These are phyloP conservation scores for Danio albolineatus DNA, from an alignment of 2,797 vertebrate species.

Conservation along the genomic window DNA sequence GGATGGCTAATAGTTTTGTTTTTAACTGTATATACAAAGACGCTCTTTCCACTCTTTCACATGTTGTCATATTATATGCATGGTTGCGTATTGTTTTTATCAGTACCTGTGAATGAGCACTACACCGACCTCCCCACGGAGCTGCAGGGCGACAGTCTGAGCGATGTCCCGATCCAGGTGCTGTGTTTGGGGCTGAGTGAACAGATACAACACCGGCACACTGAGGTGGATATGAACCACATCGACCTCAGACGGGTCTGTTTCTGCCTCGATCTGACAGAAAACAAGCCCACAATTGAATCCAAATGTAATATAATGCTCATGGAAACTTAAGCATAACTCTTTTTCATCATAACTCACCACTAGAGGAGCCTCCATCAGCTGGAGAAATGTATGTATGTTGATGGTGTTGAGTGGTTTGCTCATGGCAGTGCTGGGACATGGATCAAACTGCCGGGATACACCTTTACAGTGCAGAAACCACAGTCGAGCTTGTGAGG, in stretches of 20 bases:
- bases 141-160: slow-evolving; percentile 84
- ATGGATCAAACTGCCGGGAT: slow-evolving; percentile 72
- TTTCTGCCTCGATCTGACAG: slow-evolving; percentile 82
- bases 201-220: slow-evolving; percentile 89
- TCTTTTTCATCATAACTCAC: slow-evolving; percentile 69
- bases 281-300: not conserved
- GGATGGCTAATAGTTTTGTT: too few species aligned
- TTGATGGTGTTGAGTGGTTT: slow-evolving; percentile 83
- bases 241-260: slow-evolving; percentile 84
- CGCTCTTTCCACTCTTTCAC: not conserved
- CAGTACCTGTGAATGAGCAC: slow-evolving; percentile 86
- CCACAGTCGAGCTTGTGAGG: slow-evolving; percentile 77
- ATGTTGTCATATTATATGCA: not conserved
- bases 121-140: slow-evolving; percentile 87
- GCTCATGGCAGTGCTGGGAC: slow-evolving; percentile 83
- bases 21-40: too few species aligned
- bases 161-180: slow-evolving; percentile 84
- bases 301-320: not conserved
- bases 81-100: not conserved
- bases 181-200: slow-evolving; percentile 82
- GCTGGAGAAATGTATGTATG: slow-evolving; percentile 90
- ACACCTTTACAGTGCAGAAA: slow-evolving; percentile 86
- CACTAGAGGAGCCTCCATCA: slow-evolving; percentile 90
- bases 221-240: slow-evolving; percentile 85
- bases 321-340: not conserved